phyloP scores from a whole-genome alignment of 1,140 invertebrate species.

The Pseudomyrmex flavicornis region DNA sequence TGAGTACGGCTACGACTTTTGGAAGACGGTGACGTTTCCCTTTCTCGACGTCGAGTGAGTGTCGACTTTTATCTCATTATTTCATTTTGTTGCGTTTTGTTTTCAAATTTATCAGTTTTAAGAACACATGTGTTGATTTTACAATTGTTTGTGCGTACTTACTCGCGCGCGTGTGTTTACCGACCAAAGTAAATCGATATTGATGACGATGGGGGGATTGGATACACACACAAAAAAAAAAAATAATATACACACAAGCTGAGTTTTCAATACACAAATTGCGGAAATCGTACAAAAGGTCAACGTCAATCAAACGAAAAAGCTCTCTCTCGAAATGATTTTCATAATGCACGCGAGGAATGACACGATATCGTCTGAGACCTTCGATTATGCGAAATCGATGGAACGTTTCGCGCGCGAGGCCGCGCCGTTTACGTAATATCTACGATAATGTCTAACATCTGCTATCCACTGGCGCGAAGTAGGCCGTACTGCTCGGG shows the following conservation, averaged over 20 bases:
- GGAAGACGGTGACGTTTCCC: slow-evolving; percentile 98
- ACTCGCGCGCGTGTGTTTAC: background rate
- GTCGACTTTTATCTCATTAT: background rate
- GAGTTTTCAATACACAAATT: no score
- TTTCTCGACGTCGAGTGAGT: slow-evolving; percentile 97
- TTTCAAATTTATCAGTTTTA: no score
- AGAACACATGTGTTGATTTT: background rate
- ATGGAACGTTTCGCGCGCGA: slow-evolving; percentile 44
- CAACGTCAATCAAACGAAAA: background rate
- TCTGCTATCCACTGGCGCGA: slow-evolving; percentile 44
- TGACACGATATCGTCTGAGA: slow-evolving; percentile 39
- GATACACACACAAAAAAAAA: background rate
- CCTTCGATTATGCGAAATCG: slow-evolving; percentile 29
- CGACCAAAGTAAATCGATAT: background rate
- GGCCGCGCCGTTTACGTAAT: slow-evolving; percentile 46
- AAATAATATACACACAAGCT: background rate
- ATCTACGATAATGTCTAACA: slow-evolving; percentile 56
- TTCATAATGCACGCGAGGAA: background rate
- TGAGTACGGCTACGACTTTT: slow-evolving; percentile 98
- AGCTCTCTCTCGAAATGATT: background rate
- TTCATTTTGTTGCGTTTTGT: background rate
- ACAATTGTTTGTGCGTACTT: background rate
- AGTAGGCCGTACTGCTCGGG: slow-evolving; percentile 49
- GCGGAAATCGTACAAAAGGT: slow-evolving; percentile 1
- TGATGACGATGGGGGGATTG: no score